Evolutionary conservation across 2,888 invertebrate genomes (phyloP), one percentile per base, ranked within the genome.

Genomic region (Camponotus fellah): DNA sequence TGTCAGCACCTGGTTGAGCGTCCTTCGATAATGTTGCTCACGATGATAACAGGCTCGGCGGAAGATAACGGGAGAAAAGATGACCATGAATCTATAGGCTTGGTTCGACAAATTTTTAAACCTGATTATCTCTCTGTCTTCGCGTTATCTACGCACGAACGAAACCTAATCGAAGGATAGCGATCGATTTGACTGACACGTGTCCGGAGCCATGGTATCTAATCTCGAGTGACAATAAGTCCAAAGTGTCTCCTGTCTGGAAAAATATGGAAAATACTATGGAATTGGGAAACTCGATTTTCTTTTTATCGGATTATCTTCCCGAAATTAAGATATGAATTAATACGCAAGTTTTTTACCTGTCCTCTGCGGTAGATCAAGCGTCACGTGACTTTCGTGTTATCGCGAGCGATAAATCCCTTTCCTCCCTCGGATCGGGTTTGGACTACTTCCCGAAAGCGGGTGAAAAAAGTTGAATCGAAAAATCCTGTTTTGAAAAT

Each of bases 1-100:
- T 46, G 72, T 66, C 77, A 79, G 68, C 76, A 68, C 62, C 62
- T 76, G 74, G 58, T 69, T 69, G 49, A 76, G 37, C 82, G 76
- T 49, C 1, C 49, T 8, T 17, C 17, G 49, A 58, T 58, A 65
- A 71, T 49, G 56, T 49, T 65, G 71, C 77, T 79, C 62, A n/a
- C 49, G 49, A 79, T 56, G 34, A 62, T 5, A 46, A 60, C 10
- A 3, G 14, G 3, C 17, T 3, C 53, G 53, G 21, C 6, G 56
- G 74, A 34, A 32, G 37, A 32, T 3, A 17, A 34, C 26, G 46
- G 64, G 56, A 17, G 71, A 53, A 58, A 60, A 32, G 72, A 81
- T 46, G 65, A 77, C 77, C 77, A 82, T 72, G 72, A 82, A 82
- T 82, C 62, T 10, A 32, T 34, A 60, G 8, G 12, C 21, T 26